Percentiles rank a stretch among this genome's conserved stretches.
phyloP scores from a whole-genome alignment of 2,113 vertebrate genomes.

The Sinocyclocheilus maitianheensis region DNA sequence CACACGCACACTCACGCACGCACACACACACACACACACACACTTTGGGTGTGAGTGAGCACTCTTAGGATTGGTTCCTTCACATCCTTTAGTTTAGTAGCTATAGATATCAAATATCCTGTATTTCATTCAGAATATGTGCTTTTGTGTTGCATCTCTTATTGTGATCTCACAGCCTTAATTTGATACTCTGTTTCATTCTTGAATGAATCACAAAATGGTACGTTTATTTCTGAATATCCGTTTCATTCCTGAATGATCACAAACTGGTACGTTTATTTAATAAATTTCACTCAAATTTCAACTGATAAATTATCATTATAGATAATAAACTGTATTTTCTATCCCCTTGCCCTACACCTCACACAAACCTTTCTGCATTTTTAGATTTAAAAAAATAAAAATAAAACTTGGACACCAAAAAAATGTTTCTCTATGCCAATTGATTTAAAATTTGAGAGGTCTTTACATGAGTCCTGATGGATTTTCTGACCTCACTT shows the following conservation, averaged over 20 bases:
- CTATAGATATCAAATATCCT: constrained; percentile 26
- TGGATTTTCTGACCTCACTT: background rate
- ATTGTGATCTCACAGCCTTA: background rate
- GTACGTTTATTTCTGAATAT: background rate
- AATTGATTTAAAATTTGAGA: background rate
- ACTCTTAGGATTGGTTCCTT: background rate
- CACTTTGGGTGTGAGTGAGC: constrained; percentile 26
- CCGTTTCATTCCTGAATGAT: background rate
- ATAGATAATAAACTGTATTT: background rate
- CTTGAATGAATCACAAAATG: background rate
- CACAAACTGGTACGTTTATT: background rate
- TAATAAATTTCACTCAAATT: background rate
- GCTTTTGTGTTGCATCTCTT: background rate
- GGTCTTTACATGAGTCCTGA: background rate
- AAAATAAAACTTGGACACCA: too few relatives aligned
- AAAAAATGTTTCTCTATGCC: background rate
- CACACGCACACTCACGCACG: background rate
- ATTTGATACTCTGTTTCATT: background rate
- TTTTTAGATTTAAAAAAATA: too few relatives aligned
- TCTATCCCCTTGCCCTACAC: too few relatives aligned
- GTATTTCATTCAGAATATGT: background rate
- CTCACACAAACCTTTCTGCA: too few relatives aligned
- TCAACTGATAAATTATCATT: background rate
- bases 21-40: background rate
- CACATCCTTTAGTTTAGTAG: constrained; percentile 8